Percentiles rank a stretch among this genome's conserved stretches.
phyloP scores from a whole-genome alignment of 64 coral and sea anemone species.

The Orbicella faveolata region DNA sequence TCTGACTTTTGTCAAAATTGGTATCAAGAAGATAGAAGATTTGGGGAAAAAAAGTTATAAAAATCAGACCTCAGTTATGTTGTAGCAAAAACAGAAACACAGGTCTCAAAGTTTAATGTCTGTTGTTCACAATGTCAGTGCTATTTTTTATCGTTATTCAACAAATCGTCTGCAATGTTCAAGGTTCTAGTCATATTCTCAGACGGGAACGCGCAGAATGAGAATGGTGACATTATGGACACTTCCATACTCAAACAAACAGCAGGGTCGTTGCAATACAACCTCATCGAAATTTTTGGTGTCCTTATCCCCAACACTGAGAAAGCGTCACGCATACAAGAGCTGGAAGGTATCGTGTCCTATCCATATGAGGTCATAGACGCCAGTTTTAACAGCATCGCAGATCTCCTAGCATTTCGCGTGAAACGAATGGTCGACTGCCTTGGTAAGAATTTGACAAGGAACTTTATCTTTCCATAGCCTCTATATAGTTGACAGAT shows the following conservation, averaged over 20 bases:
- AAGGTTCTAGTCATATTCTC: slow-evolving; percentile 38
- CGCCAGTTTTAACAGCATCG: neutral
- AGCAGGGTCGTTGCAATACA: neutral
- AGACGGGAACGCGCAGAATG: slow-evolving; percentile 11
- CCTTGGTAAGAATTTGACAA: neutral
- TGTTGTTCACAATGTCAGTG: neutral
- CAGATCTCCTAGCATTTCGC: slow-evolving; percentile 1
- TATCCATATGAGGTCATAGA: slow-evolving; percentile 30
- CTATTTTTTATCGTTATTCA: neutral
- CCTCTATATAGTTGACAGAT: too few relatives aligned
- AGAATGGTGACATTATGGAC: neutral
- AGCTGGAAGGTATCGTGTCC: slow-evolving; percentile 40
- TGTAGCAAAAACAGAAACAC: too few relatives aligned
- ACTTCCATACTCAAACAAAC: neutral
- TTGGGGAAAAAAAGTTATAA: too few relatives aligned
- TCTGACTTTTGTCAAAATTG: too few relatives aligned
- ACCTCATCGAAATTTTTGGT: slow-evolving; percentile 43
- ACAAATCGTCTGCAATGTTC: neutral
- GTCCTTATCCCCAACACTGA: slow-evolving; percentile 6
- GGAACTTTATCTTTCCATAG: too few relatives aligned
- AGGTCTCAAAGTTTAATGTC: too few relatives aligned
- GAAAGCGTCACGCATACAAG: slow-evolving; percentile 4
- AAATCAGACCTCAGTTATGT: too few relatives aligned
- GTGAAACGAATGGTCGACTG: neutral
- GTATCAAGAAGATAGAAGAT: too few relatives aligned